Evolutionary conservation across 2,797 vertebrate species (phyloP).

Genomic region (Girardinus metallicus): DNA sequence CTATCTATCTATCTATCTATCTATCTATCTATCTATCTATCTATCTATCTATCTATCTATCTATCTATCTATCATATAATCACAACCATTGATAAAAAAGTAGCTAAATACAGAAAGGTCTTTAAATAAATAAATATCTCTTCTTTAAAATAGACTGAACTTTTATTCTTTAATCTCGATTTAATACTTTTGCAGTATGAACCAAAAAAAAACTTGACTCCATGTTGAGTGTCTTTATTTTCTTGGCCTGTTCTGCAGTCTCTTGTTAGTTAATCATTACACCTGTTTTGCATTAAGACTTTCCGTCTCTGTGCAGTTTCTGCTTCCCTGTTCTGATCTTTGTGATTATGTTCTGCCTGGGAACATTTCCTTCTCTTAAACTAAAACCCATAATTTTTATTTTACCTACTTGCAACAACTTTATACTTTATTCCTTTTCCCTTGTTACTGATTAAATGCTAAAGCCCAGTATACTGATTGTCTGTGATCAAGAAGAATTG

Average conservation of each 20-base stretch:
- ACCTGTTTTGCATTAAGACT: neutral
- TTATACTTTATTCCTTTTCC: neutral
- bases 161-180: no score
- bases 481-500: no score
- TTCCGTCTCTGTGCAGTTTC: neutral
- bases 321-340: neutral
- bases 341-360: neutral
- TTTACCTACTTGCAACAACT: neutral
- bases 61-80: neutral
- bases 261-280: neutral
- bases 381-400: neutral
- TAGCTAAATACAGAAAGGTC: neutral
- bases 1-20: neutral
- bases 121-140: neutral
- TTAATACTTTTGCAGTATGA: neutral
- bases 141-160: neutral
- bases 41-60: constrained; percentile 8
- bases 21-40: constrained; percentile 5
- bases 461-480: neutral
- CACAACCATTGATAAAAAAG: no score
- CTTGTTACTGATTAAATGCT: no score
- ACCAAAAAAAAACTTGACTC: neutral
- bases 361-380: neutral
- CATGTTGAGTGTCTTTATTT: neutral
- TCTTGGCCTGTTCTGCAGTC: neutral